phyloP scores from a whole-genome alignment of 1,140 invertebrate species.

The Nymphalis io region DNA sequence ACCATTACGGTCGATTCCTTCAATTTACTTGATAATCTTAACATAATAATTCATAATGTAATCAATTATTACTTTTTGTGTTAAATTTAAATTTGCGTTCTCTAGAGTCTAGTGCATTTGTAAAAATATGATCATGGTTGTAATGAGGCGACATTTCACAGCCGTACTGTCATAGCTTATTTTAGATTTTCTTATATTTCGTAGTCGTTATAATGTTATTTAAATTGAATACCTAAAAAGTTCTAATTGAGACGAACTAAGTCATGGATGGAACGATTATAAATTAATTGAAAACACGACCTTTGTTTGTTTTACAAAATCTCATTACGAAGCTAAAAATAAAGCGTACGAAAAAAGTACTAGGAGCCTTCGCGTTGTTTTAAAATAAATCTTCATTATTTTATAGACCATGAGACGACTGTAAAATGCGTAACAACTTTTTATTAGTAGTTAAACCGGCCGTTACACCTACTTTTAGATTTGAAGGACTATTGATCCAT shows the following conservation, averaged over 20 bases:
- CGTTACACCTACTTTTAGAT: background rate
- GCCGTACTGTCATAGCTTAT: too few species aligned
- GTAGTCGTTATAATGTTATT: too few species aligned
- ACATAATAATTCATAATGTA: too few species aligned
- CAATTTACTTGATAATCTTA: too few species aligned
- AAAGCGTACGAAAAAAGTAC: background rate
- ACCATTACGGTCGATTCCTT: too few species aligned
- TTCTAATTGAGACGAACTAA: background rate
- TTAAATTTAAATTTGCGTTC: too few species aligned
- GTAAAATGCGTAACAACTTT: background rate
- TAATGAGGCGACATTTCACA: too few species aligned
- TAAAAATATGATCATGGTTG: too few species aligned
- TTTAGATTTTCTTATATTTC: too few species aligned
- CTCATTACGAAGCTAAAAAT: slow-evolving; percentile 6
- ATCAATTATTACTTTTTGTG: too few species aligned
- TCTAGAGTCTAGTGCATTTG: too few species aligned
- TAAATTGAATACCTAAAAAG: background rate
- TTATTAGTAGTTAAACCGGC: background rate
- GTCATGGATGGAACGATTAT: background rate
- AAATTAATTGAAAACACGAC: background rate
- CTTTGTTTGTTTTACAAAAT: background rate
- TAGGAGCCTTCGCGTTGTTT: background rate
- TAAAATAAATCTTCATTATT: slow-evolving; percentile 9
- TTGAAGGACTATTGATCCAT: too few species aligned
- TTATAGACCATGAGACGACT: background rate